Conservation (phyloP, 2,888 invertebrate species). For the Mimumesa dahlbomi region DNA sequence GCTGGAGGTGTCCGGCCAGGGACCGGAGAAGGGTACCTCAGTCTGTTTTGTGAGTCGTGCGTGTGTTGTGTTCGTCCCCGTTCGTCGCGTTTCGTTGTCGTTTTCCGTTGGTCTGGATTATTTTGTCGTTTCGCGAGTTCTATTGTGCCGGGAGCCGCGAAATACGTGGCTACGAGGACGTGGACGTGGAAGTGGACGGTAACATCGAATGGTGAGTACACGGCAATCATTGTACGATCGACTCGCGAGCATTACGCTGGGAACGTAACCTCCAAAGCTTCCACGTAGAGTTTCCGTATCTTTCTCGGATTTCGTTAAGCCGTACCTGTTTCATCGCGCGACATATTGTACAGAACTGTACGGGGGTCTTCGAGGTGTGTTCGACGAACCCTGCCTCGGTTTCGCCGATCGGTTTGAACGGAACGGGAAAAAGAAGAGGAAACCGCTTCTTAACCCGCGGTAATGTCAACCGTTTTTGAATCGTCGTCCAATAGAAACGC, state of each 20-base stretch:
- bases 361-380: too few species aligned
- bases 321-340: background rate
- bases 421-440: background rate
- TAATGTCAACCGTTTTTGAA: conserved; percentile 54
- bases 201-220: conserved; percentile 33
- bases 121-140: conserved; percentile 41
- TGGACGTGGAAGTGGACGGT: background rate
- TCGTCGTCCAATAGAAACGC: conserved; percentile 50
- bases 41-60: conserved; percentile 72
- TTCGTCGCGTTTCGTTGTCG: conserved; percentile 37
- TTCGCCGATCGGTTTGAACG: conserved; percentile 12
- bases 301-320: background rate
- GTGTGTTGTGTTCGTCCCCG: conserved; percentile 61
- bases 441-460: conserved; percentile 1
- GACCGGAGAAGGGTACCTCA: too few species aligned
- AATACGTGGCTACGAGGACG: conserved; percentile 7
- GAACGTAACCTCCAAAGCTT: conserved; percentile 65
- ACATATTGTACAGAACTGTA: background rate
- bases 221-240: conserved; percentile 9
- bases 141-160: conserved; percentile 5
- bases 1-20: conserved; percentile 33
- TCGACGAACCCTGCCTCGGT: background rate
- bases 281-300: conserved; percentile 35
- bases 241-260: conserved; percentile 27
- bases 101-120: conserved; percentile 29